Conservation (phyloP, 2,113 vertebrate species). For the Chitala chitala region DNA sequence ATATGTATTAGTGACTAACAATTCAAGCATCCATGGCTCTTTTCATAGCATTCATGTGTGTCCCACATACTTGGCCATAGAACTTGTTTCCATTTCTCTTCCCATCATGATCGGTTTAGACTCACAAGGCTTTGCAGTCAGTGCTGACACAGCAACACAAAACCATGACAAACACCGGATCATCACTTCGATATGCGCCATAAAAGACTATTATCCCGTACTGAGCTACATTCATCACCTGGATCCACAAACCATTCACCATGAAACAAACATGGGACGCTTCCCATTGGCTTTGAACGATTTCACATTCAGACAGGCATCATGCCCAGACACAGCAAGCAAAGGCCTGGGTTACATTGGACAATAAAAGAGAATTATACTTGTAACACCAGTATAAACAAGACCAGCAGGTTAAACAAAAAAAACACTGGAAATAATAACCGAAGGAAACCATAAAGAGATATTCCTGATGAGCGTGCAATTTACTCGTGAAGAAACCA, state of each 20-base stretch:
- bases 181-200: background rate
- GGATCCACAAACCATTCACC: too few species aligned
- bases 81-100: too few species aligned
- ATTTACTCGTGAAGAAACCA: background rate
- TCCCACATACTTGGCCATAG: too few species aligned
- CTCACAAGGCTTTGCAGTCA: too few species aligned
- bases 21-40: too few species aligned
- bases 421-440: background rate
- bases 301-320: slow-evolving; percentile 4
- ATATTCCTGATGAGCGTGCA: background rate
- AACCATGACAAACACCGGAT: too few species aligned
- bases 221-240: background rate
- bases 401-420: background rate
- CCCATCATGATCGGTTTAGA: too few species aligned
- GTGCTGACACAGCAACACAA: too few species aligned
- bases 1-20: too few species aligned
- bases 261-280: background rate
- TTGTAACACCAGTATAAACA: background rate
- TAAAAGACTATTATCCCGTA: background rate
- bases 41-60: too few species aligned
- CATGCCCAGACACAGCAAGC: background rate
- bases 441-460: background rate
- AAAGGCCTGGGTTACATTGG: background rate
- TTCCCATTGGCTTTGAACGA: background rate
- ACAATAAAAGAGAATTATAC: background rate